Conservation (phyloP, 2,113 vertebrate genomes). For the Myotis yumanensis region DNA sequence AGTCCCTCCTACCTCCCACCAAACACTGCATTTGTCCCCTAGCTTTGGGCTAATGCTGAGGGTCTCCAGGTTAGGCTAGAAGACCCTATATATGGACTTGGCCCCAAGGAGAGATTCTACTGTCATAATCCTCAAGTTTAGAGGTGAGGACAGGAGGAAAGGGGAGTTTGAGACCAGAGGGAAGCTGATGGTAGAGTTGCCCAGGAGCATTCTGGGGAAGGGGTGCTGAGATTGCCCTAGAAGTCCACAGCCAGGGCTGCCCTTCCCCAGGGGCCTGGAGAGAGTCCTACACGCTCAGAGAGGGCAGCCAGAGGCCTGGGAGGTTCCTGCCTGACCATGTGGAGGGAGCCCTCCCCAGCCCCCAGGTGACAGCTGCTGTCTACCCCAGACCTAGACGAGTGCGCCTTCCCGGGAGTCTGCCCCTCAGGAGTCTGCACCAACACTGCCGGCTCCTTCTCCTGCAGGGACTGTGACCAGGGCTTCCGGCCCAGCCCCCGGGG, state of each 20-base stretch:
- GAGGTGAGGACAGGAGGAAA: background rate
- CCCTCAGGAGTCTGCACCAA: conserved; percentile 85
- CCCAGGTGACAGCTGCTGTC: conserved; percentile 55
- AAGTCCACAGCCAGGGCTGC: background rate
- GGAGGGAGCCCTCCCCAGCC: background rate
- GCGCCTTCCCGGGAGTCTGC: conserved; percentile 83
- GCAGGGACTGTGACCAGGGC: conserved; percentile 83
- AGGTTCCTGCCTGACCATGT: background rate
- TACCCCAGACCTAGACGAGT: conserved; percentile 88
- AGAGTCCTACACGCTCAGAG: background rate
- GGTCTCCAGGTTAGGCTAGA: background rate
- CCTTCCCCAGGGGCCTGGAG: background rate
- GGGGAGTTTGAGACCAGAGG: background rate
- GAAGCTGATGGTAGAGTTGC: background rate
- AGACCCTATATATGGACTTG: background rate
- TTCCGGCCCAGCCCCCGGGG: conserved; percentile 78
- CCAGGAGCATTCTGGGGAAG: background rate
- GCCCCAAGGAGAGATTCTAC: background rate
- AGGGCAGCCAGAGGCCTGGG: background rate
- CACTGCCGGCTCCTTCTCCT: conserved; percentile 85
- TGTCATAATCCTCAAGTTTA: background rate
- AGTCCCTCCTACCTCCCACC: background rate
- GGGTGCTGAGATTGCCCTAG: background rate
- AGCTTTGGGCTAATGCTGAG: background rate
- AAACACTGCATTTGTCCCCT: background rate